Base-by-base conservation (phyloP, 37 sponge, comb jelly and placozoan genomes). In the Axinella damicornis region DNA sequence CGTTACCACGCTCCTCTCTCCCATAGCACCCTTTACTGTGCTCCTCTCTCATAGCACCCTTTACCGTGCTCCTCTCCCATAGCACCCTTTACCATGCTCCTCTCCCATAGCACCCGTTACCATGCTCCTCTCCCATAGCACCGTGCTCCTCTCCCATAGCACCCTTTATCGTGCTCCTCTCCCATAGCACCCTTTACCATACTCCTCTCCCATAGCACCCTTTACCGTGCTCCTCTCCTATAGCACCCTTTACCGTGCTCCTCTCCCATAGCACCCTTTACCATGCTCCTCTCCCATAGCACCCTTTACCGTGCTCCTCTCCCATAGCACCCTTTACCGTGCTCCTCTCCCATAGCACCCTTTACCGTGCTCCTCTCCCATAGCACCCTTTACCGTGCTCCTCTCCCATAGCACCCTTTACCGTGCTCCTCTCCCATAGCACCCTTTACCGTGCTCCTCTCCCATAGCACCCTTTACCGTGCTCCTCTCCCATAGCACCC, bases 161-260 rank as follows among this genome's bases (percentile, higher is more conserved):
- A 86, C 37, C 87, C 87, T 16, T 86, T 86, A 61, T 24, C 22
- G 36, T 84, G 14, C 40, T 68, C 73, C 9, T 21, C 55, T 18
- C 63, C 0, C 68, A 6, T 72, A 86, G 87, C 87, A 86, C 37
- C 87, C 87, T 16, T 86, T 86, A 61, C 39, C 22, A 46, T 84
- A 21, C 40, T 68, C 73, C 9, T 21, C 55, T 18, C 63, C 0
- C 68, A 6, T 72, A 86, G 87, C 87, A 86, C 37, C 87, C 87
- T 16, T 86, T 86, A 61, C 39, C 22, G 36, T 84, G 14, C 40
- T 68, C 73, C 9, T 21, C 55, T 18, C 63, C 0, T 57, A 6
- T 72, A 86, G 87, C 87, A 86, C 37, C 87, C 87, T 16, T 86
- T 86, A 61, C 39, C 22, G 36, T 84, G 14, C 40, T 68, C 73